These are phyloP conservation scores for Condylura cristata DNA, from an alignment of 2,113 vertebrate species.

Conservation along the genomic window DNA sequence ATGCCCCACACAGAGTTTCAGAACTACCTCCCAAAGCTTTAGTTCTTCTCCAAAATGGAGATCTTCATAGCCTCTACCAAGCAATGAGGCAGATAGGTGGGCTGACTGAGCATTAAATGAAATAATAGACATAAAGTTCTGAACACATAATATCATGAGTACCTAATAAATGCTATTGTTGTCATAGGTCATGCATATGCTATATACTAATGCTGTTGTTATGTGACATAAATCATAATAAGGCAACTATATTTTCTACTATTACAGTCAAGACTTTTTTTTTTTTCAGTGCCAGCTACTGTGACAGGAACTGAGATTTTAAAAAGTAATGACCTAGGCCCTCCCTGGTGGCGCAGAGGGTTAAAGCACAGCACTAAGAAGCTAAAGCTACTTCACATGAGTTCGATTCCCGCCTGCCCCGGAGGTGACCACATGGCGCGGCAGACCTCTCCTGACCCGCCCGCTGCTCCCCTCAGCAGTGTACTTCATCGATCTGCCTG, in stretches of 20 bases:
- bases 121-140: neutral
- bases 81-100: neutral
- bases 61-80: neutral
- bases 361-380: too few relatives aligned
- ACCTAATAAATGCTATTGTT: neutral
- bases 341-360: too few relatives aligned
- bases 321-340: neutral
- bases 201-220: neutral
- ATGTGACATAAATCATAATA: neutral
- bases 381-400: too few relatives aligned
- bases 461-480: too few relatives aligned
- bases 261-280: neutral
- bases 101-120: neutral
- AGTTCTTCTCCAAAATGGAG: neutral
- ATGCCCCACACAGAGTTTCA: neutral
- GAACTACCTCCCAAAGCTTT: neutral
- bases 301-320: neutral
- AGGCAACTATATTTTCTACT: constrained; percentile 28
- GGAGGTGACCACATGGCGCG: too few relatives aligned
- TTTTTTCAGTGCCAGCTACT: neutral
- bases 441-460: too few relatives aligned
- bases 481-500: too few relatives aligned
- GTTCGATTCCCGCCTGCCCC: too few relatives aligned
- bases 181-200: neutral
- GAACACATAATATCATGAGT: neutral